Base-by-base conservation (phyloP, 2,113 vertebrate species). In the Tetrax tetrax region DNA sequence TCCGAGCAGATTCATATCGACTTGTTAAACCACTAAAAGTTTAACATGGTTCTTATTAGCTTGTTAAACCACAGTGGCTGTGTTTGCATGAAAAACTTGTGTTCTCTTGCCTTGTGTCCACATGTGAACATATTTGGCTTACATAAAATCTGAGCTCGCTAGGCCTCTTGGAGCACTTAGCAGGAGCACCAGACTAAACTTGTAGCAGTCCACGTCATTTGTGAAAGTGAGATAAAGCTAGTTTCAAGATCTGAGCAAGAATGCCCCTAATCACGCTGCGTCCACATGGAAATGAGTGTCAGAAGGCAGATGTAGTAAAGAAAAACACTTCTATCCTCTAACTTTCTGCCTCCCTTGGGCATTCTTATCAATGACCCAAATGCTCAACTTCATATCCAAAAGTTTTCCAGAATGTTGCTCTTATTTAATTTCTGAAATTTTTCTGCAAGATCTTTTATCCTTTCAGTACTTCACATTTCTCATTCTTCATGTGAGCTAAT, bases 141-240 rank as follows among this genome's bases (percentile, higher is more conserved):
- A 63, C 89, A 78, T 95, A 95, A 95, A 95, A 78, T 65, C 69
- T 43, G 72, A 84, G 74, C 65, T 69, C 14, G 4, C 54, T 90
- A 9, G 47, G 65, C 89, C 48, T 87, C 64, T 83, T 89, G 76
- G 35, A 94, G 76, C 61, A 64, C 83, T 96, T 91, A 77, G 37
- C 21, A 10, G 64, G 69, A 93, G 80, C 87, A 94, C 96, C 93
- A 95, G 95, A 96, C 95, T 83, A 96, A 94, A 92, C 96, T 95
- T 92, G 94, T 94, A 95, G 93, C 94, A 95, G 96, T 97, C 94
- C 95, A 95, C 80, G 74, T 96, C 8, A 7, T 89, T 92, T 95
- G 89, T 94, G 95, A 94, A 87, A 76, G 51, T 56, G 82, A 96
- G 95, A 95, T 97, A 97, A 96, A 94, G 64, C 91, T 53, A 71